phyloP scores from a whole-genome alignment of 2,113 vertebrate genomes.

The Reinhardtius hippoglossoides region DNA sequence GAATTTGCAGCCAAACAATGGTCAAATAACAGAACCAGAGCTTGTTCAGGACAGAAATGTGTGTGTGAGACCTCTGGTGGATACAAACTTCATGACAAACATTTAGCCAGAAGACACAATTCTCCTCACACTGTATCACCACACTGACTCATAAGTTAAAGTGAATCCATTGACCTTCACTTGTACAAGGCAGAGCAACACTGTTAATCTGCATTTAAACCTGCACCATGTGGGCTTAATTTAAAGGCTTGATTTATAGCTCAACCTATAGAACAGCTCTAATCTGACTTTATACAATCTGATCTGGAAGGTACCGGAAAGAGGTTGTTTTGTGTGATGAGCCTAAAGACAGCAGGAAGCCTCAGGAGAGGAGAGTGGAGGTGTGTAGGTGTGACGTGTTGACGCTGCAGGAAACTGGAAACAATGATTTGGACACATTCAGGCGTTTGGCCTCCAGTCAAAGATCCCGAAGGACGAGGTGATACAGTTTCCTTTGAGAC shows the following conservation, averaged over 20 bases:
- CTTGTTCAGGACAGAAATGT: neutral
- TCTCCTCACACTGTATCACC: neutral
- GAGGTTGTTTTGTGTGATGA: constrained; percentile 7
- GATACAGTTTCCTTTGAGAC: constrained; percentile 5
- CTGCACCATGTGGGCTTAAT: neutral
- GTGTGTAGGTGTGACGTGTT: constrained; percentile 16
- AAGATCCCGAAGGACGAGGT: constrained; percentile 11
- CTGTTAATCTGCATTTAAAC: neutral
- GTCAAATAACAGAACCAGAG: no score
- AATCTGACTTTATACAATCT: constrained; percentile 55
- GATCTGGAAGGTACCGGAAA: neutral
- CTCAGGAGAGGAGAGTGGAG: neutral
- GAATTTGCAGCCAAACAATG: neutral
- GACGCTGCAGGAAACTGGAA: constrained; percentile 53
- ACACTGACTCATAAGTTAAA: neutral
- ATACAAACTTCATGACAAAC: constrained; percentile 7
- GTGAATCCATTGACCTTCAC: neutral
- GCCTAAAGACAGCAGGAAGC: constrained; percentile 17
- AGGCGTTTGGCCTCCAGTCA: constrained; percentile 24
- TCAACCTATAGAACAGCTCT: constrained; percentile 41
- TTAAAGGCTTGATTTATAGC: constrained; percentile 47
- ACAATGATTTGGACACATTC: constrained; percentile 19
- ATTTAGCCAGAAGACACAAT: neutral
- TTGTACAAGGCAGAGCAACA: neutral
- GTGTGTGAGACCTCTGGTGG: constrained; percentile 48